These are phyloP conservation scores for Ips nitidus DNA, from an alignment of 1,140 invertebrate genomes.

Conservation along the genomic window DNA sequence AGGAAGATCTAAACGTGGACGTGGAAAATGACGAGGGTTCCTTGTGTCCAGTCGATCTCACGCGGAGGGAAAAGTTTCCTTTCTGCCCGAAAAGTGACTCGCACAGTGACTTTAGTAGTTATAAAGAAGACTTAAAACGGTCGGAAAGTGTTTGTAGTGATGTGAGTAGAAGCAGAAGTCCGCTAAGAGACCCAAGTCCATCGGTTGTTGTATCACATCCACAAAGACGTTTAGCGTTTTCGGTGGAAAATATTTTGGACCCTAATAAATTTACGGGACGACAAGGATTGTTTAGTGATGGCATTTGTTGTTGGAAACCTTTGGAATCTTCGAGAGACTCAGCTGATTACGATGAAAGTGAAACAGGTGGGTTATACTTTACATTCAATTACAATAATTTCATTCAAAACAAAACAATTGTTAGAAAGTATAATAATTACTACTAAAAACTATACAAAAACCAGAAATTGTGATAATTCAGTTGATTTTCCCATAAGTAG, in stretches of 20 bases:
- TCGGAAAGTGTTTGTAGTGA: constrained; percentile 55
- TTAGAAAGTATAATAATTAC: too few relatives aligned
- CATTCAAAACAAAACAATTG: too few relatives aligned
- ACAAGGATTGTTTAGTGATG: constrained; percentile 55
- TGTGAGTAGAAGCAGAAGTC: constrained; percentile 51
- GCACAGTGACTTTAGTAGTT: constrained; percentile 44
- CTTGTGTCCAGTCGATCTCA: constrained; percentile 54
- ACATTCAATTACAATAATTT: too few relatives aligned
- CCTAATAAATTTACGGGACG: constrained; percentile 85
- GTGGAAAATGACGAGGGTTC: constrained; percentile 51
- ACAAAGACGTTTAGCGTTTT: constrained; percentile 71
- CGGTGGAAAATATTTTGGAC: constrained; percentile 89
- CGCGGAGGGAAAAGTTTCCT: constrained; percentile 47
- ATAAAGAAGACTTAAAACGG: constrained; percentile 45
- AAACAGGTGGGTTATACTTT: constrained; percentile 54
- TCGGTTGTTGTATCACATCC: constrained; percentile 50
- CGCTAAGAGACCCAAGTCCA: constrained; percentile 47
- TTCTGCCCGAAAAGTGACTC: constrained; percentile 43
- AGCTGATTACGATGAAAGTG: constrained; percentile 57
- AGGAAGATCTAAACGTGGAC: constrained; percentile 52
- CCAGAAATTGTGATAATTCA: too few relatives aligned
- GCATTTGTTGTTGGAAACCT: constrained; percentile 62
- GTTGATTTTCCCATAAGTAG: too few relatives aligned
- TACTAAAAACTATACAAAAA: too few relatives aligned
- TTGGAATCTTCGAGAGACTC: constrained; percentile 54